Evolutionary conservation across 1,140 invertebrate genomes (phyloP).

Genomic region (Chrysoperla carnea): DNA sequence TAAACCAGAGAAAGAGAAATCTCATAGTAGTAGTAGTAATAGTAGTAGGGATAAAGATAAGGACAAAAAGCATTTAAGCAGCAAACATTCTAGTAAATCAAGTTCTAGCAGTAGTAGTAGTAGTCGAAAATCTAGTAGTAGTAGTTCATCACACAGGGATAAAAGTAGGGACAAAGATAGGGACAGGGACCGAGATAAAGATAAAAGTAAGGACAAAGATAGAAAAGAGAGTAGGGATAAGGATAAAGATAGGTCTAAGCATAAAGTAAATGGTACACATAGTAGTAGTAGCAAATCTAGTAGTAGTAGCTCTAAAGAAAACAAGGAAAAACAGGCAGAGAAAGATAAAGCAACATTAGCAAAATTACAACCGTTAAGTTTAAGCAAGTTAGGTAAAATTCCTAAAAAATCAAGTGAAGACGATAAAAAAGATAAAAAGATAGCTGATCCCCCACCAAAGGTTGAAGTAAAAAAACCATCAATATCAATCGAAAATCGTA

Average conservation of each 20-base stretch:
- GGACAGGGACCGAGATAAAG: constrained; percentile 9
- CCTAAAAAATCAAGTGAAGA: constrained; percentile 38
- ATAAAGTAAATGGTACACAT: constrained; percentile 26
- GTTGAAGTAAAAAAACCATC: constrained; percentile 48
- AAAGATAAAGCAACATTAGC: constrained; percentile 47
- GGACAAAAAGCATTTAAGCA: constrained; percentile 5
- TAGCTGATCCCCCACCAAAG: constrained; percentile 21
- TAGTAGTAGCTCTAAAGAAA: constrained; percentile 8
- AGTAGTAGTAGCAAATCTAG: constrained; percentile 15
- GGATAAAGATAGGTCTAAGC: constrained; percentile 17
- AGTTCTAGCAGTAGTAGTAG: constrained; percentile 12
- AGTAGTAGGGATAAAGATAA: constrained; percentile 22
- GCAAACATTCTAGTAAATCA: neutral
- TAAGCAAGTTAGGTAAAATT: constrained; percentile 56
- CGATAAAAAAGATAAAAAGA: constrained; percentile 24
- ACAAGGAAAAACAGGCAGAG: constrained; percentile 33
- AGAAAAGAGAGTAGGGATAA: constrained; percentile 12
- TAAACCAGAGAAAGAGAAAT: constrained; percentile 17
- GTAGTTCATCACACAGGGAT: constrained; percentile 16
- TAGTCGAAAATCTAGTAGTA: constrained; percentile 14
- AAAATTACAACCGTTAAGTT: constrained; percentile 40
- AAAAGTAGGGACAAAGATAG: constrained; percentile 12
- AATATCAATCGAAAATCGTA: constrained; percentile 60
- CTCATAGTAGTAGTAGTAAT: constrained; percentile 20
- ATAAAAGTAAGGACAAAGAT: constrained; percentile 23